Percentiles rank a stretch among this genome's conserved stretches.
These are phyloP conservation scores for Alexandromys fortis DNA, from an alignment of 2,113 vertebrate genomes.

Conservation along the genomic window DNA sequence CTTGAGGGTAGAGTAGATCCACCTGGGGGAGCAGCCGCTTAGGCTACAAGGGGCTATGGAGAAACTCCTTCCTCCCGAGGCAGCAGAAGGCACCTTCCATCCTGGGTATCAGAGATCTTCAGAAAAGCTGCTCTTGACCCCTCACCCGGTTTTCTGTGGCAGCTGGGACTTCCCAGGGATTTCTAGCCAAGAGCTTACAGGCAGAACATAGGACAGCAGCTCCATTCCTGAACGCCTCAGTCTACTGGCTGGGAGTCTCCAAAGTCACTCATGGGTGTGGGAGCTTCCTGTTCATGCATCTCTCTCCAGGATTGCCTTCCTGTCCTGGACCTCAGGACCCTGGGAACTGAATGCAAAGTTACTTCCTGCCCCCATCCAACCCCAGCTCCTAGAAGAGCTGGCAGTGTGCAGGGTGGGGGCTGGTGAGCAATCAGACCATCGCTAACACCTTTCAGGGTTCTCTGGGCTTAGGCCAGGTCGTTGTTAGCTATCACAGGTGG, in stretches of 20 bases:
- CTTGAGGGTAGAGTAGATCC: background rate
- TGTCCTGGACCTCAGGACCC: background rate
- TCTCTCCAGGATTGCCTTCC: background rate
- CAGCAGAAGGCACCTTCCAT: background rate
- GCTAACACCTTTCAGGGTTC: fast-evolving
- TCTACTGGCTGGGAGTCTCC: background rate
- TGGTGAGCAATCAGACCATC: background rate
- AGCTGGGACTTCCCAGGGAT: background rate
- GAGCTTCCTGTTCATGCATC: background rate
- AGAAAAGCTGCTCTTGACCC: background rate
- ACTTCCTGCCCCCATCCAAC: background rate
- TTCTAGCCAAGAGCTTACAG: background rate
- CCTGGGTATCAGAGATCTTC: background rate
- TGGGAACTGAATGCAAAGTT: background rate
- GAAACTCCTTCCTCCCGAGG: slow-evolving; percentile 34
- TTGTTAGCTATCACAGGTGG: background rate
- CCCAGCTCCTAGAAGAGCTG: background rate
- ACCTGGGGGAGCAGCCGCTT: slow-evolving; percentile 28
- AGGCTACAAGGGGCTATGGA: background rate
- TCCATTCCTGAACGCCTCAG: background rate
- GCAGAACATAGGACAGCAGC: background rate
- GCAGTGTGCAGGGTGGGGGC: background rate
- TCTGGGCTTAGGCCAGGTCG: background rate
- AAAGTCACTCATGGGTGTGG: background rate
- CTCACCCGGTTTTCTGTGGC: background rate